These are phyloP conservation scores for Papilio glaucus DNA, from an alignment of 1,140 invertebrate genomes.

Conservation along the genomic window DNA sequence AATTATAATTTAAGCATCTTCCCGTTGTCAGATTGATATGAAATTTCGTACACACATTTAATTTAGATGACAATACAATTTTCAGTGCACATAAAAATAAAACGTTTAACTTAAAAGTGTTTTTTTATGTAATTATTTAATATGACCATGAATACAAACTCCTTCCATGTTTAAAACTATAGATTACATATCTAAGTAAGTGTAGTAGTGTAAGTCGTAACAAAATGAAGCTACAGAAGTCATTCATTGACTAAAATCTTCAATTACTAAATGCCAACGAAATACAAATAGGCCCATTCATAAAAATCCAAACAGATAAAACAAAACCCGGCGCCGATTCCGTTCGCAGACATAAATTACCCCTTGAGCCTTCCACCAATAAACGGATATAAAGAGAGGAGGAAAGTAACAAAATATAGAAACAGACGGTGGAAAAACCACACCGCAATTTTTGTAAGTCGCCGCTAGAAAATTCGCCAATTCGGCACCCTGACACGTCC, in stretches of 20 bases:
- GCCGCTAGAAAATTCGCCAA: slow-evolving; percentile 56
- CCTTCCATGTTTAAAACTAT: too few relatives aligned
- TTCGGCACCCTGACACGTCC: slow-evolving; percentile 50
- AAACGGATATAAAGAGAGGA: slow-evolving; percentile 66
- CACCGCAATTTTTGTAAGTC: slow-evolving; percentile 66
- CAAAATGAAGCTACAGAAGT: background rate
- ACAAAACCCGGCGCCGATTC: slow-evolving; percentile 51
- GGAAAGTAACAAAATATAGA: slow-evolving; percentile 69
- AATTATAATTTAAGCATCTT: too few relatives aligned
- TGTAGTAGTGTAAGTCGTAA: too few relatives aligned
- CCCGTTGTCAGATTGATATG: too few relatives aligned
- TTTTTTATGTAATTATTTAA: too few relatives aligned
- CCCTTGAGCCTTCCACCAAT: slow-evolving; percentile 64
- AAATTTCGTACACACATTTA: too few relatives aligned
- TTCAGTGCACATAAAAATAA: too few relatives aligned
- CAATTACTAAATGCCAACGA: slow-evolving; percentile 2
- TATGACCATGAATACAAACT: too few relatives aligned
- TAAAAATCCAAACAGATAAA: slow-evolving; percentile 51
- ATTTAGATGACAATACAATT: too few relatives aligned
- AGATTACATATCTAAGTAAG: too few relatives aligned
- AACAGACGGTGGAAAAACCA: slow-evolving; percentile 65
- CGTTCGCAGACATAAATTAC: slow-evolving; percentile 69
- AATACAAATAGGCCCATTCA: slow-evolving; percentile 33
- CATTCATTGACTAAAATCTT: background rate
- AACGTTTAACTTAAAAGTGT: too few relatives aligned